phyloP scores from a whole-genome alignment of 2,888 invertebrate species.

The Morinoia aosen region DNA sequence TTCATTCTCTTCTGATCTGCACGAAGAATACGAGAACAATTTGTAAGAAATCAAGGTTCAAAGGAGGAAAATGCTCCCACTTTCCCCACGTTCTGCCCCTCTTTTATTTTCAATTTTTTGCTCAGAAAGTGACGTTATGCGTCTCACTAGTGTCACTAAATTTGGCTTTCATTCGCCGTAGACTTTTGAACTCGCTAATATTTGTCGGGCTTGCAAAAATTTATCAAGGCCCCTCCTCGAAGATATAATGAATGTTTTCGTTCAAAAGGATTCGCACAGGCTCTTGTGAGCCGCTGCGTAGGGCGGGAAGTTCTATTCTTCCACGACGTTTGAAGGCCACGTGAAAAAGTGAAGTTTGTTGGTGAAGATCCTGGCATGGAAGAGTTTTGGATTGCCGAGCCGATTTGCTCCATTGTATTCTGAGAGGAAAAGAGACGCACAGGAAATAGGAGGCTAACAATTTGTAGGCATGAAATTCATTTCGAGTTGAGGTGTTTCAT shows the following conservation, averaged over 20 bases:
- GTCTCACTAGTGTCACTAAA: background rate
- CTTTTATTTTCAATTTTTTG: background rate
- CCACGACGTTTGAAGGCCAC: background rate
- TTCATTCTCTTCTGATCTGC: background rate
- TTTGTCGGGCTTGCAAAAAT: background rate
- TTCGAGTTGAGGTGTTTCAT: background rate
- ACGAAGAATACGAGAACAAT: background rate
- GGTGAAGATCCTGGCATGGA: background rate
- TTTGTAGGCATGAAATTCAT: background rate
- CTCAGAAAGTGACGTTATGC: background rate
- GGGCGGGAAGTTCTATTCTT: background rate
- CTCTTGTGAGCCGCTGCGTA: background rate
- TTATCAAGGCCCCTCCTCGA: background rate
- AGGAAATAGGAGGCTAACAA: background rate
- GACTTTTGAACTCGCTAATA: background rate
- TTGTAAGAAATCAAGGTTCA: background rate
- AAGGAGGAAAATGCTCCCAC: background rate
- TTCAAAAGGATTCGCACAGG: background rate
- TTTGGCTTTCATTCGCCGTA: background rate
- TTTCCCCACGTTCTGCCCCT: background rate
- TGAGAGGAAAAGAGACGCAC: background rate
- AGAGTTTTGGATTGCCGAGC: background rate
- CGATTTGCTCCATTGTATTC: background rate
- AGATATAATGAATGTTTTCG: constrained; percentile 13
- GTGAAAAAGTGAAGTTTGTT: background rate